These are phyloP conservation scores for Geopemphigus sp. DNA, from an alignment of 1,140 invertebrate genomes.

Conservation along the genomic window DNA sequence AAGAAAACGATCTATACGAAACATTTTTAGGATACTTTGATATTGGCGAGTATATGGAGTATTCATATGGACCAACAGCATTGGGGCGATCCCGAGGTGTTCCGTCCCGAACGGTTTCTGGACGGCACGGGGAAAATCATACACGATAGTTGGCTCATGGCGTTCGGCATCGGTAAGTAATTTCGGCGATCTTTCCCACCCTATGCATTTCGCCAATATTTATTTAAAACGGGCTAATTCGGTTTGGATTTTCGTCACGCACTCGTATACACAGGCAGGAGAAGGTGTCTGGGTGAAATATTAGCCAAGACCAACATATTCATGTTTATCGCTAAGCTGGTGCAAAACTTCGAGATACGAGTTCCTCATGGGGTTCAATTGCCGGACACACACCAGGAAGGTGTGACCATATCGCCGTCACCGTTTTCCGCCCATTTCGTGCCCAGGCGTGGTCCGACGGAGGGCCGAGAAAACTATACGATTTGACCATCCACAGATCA, in stretches of 20 bases:
- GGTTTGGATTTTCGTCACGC: background rate
- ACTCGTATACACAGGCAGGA: no score
- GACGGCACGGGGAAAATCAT: slow-evolving; percentile 61
- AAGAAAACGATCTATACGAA: background rate
- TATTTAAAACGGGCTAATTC: background rate
- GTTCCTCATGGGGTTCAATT: slow-evolving; percentile 55
- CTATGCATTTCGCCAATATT: background rate
- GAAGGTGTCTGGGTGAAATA: slow-evolving; percentile 65
- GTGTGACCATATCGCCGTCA: slow-evolving; percentile 59
- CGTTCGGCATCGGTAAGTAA: slow-evolving; percentile 69
- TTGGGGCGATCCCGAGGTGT: slow-evolving; percentile 69
- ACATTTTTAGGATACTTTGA: slow-evolving; percentile 62
- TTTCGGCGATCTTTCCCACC: background rate
- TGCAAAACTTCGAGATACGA: slow-evolving; percentile 60
- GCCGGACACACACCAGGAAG: slow-evolving; percentile 56
- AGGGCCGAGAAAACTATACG: background rate
- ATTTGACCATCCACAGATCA: no score
- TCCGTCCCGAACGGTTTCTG: slow-evolving; percentile 72
- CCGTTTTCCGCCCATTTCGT: slow-evolving; percentile 56
- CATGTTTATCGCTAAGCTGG: slow-evolving; percentile 59
- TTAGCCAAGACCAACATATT: slow-evolving; percentile 62
- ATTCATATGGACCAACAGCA: slow-evolving; percentile 65
- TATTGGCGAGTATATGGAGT: slow-evolving; percentile 68
- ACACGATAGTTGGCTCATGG: slow-evolving; percentile 63
- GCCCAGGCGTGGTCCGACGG: slow-evolving; percentile 31